Conservation (phyloP, 2,113 vertebrate species). For the Toxostoma redivivum region DNA sequence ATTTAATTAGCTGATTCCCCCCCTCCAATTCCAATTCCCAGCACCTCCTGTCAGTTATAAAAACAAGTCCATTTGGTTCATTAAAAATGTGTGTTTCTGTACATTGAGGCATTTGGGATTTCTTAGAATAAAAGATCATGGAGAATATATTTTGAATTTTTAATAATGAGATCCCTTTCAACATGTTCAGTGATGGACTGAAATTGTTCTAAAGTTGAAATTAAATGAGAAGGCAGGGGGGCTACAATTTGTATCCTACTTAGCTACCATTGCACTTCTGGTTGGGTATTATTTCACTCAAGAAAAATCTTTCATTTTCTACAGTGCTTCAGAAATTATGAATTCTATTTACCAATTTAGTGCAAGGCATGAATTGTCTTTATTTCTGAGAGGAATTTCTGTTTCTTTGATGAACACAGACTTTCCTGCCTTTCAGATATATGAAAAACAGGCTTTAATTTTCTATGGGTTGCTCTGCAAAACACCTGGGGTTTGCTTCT, state of each 20-base stretch:
- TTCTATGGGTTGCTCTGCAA: background rate
- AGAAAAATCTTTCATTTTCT: background rate
- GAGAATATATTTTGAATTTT: slow-evolving; percentile 60
- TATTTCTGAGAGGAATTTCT: background rate
- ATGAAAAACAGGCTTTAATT: background rate
- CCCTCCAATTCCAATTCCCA: slow-evolving; percentile 30
- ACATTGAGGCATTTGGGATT: slow-evolving; percentile 53
- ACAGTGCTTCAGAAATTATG: background rate
- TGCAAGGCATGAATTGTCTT: background rate
- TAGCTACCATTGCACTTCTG: background rate
- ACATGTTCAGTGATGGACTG: slow-evolving; percentile 15
- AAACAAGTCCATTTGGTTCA: slow-evolving; percentile 66
- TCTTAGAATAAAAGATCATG: slow-evolving; percentile 52
- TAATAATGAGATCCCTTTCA: slow-evolving; percentile 53
- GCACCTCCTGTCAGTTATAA: slow-evolving; percentile 56
- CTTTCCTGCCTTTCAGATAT: background rate
- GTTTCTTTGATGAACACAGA: background rate
- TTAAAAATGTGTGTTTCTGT: slow-evolving; percentile 68
- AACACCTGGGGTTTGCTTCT: background rate
- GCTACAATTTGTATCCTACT: background rate
- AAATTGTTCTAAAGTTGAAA: slow-evolving; percentile 35
- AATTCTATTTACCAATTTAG: background rate
- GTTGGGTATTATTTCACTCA: background rate
- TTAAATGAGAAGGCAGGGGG: background rate
- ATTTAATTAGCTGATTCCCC: slow-evolving; percentile 53